Conservation (phyloP, 2,797 vertebrate genomes). For the Schizothorax lantsangensis region DNA sequence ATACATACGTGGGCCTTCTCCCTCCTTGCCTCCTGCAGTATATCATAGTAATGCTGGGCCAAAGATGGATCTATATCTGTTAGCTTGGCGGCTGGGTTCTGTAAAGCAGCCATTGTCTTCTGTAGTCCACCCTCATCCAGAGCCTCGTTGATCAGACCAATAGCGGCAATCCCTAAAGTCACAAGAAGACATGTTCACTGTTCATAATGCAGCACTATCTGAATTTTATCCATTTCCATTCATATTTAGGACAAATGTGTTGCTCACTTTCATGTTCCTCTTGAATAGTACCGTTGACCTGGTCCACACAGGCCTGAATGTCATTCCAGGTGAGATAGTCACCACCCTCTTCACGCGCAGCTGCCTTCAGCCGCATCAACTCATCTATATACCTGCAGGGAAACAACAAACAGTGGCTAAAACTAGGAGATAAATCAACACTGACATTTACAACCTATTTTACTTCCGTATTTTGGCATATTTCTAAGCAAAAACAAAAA, state of each 20-base stretch:
- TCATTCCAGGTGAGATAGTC: conserved; percentile 96
- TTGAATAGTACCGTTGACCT: conserved; percentile 87
- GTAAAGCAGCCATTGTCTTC: conserved; percentile 88
- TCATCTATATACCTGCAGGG: conserved; percentile 91
- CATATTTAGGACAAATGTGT: not conserved
- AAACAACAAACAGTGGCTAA: conserved; percentile 9
- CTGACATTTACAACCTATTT: not conserved
- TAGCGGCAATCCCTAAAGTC: conserved; percentile 91
- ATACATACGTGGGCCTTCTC: conserved; percentile 95
- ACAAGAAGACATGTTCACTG: not conserved
- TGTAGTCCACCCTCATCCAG: conserved; percentile 89
- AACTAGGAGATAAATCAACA: not conserved
- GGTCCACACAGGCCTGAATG: conserved; percentile 93
- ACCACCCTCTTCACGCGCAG: conserved; percentile 77
- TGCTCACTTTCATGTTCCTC: conserved; percentile 95
- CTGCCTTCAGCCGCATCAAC: conserved; percentile 88
- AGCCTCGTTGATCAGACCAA: conserved; percentile 95
- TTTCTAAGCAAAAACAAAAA: not conserved
- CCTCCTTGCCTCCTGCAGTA: conserved; percentile 89
- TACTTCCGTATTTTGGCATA: not conserved
- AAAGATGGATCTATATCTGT: conserved; percentile 85
- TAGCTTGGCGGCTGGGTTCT: conserved; percentile 91
- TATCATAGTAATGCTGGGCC: conserved; percentile 97
- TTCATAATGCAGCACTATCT: not conserved
- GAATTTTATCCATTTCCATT: not conserved